phyloP scores from a whole-genome alignment of 2,888 invertebrate genomes.

The Argynnis bischoffii region DNA sequence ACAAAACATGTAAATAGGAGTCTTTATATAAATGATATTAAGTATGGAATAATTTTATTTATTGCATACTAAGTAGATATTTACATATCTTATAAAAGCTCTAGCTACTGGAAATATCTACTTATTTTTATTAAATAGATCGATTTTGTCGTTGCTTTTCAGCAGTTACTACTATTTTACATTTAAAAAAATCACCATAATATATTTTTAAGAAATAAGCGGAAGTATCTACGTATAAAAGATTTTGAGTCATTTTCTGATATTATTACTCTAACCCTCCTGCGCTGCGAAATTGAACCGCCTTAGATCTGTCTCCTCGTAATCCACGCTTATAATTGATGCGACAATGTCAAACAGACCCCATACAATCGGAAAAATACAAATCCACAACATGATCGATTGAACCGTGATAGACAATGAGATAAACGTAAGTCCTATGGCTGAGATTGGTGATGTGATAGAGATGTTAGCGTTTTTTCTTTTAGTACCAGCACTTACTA shows the following conservation, averaged over 20 bases:
- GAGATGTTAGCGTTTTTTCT: background rate
- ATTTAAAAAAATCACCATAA: too few species aligned
- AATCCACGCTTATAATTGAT: conserved; percentile 82
- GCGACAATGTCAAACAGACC: conserved; percentile 77
- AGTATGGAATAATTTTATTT: background rate
- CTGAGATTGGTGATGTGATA: conserved; percentile 24
- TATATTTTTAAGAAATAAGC: background rate
- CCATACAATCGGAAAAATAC: conserved; percentile 79
- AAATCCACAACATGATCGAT: conserved; percentile 79
- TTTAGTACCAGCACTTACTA: background rate
- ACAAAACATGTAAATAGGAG: conserved; percentile 6
- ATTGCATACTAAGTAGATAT: too few species aligned
- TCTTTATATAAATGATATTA: background rate
- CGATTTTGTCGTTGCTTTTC: too few species aligned
- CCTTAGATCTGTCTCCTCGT: conserved; percentile 76
- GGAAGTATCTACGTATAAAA: conserved; percentile 29
- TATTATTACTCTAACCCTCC: conserved; percentile 53
- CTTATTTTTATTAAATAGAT: too few species aligned
- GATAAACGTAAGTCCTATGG: conserved; percentile 32
- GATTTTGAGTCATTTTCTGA: conserved; percentile 62
- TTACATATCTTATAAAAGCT: background rate
- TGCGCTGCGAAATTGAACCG: conserved; percentile 72
- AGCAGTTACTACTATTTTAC: too few species aligned
- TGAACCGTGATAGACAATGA: conserved; percentile 48
- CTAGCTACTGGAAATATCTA: too few species aligned